Conservation (phyloP, 2,888 invertebrate species). For the Volucella inflata region DNA sequence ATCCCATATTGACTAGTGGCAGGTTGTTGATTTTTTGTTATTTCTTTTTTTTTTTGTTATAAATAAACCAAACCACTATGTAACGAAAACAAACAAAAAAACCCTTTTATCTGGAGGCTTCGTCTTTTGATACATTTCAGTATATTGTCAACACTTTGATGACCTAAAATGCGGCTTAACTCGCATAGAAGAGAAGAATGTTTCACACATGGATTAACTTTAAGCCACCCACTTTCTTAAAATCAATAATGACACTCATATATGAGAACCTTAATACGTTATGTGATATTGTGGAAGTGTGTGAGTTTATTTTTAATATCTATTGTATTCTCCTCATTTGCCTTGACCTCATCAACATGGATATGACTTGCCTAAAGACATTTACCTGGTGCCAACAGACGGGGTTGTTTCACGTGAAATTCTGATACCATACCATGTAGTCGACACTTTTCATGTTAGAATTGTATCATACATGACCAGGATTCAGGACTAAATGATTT, state of each 20-base stretch:
- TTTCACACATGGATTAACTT: constrained; percentile 66
- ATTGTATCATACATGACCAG: no score
- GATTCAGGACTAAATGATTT: no score
- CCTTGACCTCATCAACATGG: no score
- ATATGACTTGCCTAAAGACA: no score
- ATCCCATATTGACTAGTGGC: neutral
- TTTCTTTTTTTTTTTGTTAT: constrained; percentile 8
- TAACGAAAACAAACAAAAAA: neutral
- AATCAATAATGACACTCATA: constrained; percentile 54
- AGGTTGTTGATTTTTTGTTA: neutral
- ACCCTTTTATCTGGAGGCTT: constrained; percentile 17
- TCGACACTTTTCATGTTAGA: no score
- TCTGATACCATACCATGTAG: no score
- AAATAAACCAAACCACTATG: constrained; percentile 47
- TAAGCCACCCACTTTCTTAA: constrained; percentile 58
- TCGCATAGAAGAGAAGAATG: constrained; percentile 41
- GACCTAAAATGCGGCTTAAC: constrained; percentile 59
- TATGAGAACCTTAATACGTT: no score
- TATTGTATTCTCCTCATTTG: no score
- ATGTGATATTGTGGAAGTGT: no score
- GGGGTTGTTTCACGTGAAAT: no score
- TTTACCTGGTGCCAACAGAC: no score
- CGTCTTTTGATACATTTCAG: constrained; percentile 25
- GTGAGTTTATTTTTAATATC: no score
- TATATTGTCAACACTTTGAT: constrained; percentile 56